phyloP scores from a whole-genome alignment of 1,140 invertebrate species.

The Chrysopa pallens region DNA sequence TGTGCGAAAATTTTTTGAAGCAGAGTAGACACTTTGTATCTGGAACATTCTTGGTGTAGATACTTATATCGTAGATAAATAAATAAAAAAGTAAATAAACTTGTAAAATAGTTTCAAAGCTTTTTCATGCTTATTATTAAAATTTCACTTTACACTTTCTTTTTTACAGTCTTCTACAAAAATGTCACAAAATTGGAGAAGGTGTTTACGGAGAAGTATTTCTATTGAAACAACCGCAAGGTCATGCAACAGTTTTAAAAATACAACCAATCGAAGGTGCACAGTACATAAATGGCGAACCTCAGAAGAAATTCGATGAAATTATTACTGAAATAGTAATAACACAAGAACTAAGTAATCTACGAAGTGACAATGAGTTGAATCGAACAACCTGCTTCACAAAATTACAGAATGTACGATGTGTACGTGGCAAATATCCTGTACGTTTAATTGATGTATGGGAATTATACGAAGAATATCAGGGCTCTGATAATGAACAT shows the following conservation, averaged over 20 bases:
- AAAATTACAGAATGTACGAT: conserved; percentile 41
- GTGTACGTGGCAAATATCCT: conserved; percentile 59
- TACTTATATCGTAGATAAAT: too few species aligned
- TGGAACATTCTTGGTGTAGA: too few species aligned
- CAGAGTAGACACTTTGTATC: too few species aligned
- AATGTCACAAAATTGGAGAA: conserved; percentile 75
- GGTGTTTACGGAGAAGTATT: conserved; percentile 89
- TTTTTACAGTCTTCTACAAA: conserved; percentile 28
- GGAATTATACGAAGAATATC: conserved; percentile 52
- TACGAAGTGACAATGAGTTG: conserved; percentile 28
- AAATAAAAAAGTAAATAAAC: too few species aligned
- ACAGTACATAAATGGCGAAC: conserved; percentile 61
- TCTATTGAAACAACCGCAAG: conserved; percentile 31
- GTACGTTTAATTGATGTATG: conserved; percentile 50
- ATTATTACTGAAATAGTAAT: conserved; percentile 81
- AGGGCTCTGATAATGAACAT: conserved; percentile 63
- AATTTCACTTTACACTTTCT: too few species aligned
- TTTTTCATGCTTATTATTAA: too few species aligned
- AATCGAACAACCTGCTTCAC: conserved; percentile 51
- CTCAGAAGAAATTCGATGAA: conserved; percentile 71
- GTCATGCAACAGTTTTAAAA: conserved; percentile 49
- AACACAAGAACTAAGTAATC: conserved; percentile 55
- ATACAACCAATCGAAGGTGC: conserved; percentile 66
- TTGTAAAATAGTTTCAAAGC: too few species aligned
- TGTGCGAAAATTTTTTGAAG: too few species aligned